A percentile compares a stretch with the other conserved stretches of the same genome.
phyloP scores from a whole-genome alignment of 2,113 vertebrate genomes.

The chimpanzee (Pan troglodytes) region NHGRI_mPanTro3-v2.1_pri NC_072398.2:89830001-89830500 shows the following conservation, averaged over 20 bases:
- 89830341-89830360: neutral
- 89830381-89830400: neutral
- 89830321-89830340: neutral
- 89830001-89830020: neutral
- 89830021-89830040: neutral
- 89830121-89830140: neutral
- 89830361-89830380: neutral
- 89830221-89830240: neutral
- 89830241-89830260: neutral
- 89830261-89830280: neutral
- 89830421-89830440: neutral
- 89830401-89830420: neutral
- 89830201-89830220: neutral
- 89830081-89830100: neutral
- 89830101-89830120: neutral
- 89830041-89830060: constrained; percentile 24
- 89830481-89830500: neutral
- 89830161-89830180: neutral
- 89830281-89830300: neutral
- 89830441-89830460: neutral
- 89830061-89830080: neutral
- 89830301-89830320: neutral
- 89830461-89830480: neutral
- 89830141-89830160: neutral
- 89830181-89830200: neutral